These are phyloP conservation scores for Porites divaricata DNA, from an alignment of 92 coral and sea anemone species.

Conservation along the genomic window DNA sequence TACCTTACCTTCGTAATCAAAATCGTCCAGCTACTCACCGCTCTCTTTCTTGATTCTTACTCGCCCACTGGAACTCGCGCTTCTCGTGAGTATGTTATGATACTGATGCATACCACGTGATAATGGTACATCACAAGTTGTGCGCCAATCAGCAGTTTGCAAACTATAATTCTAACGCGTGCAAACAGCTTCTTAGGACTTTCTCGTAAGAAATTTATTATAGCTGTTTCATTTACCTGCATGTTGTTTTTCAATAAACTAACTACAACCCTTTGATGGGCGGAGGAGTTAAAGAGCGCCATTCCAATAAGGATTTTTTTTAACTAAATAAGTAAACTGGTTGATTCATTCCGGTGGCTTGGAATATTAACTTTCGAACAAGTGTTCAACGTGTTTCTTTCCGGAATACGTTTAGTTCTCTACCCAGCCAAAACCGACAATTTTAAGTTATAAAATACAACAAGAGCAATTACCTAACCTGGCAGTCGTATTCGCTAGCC, in stretches of 20 bases:
- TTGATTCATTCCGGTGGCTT: too few species aligned
- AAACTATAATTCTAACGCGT: background rate
- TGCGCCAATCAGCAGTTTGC: background rate
- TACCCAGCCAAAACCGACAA: background rate
- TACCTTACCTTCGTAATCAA: background rate
- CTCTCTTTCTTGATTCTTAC: background rate
- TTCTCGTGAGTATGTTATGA: background rate
- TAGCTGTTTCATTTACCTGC: too few species aligned
- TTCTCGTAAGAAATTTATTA: background rate
- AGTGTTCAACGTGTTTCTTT: background rate
- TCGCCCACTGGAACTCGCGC: background rate
- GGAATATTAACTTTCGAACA: too few species aligned
- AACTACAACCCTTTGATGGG: too few species aligned
- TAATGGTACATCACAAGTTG: background rate
- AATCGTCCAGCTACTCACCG: background rate
- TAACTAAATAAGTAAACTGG: too few species aligned
- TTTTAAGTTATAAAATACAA: background rate
- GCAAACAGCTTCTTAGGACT: background rate
- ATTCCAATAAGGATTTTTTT: too few species aligned
- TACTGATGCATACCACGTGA: constrained; percentile 6
- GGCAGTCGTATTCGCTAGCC: too few species aligned
- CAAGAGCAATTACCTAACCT: too few species aligned
- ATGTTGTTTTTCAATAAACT: too few species aligned
- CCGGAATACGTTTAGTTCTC: background rate
- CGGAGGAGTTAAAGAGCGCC: too few species aligned